Percentiles rank a stretch among this genome's conserved stretches.
Evolutionary conservation across 2,797 vertebrate genomes (phyloP).

Genomic region (Oceanodroma leucorhoa): DNA sequence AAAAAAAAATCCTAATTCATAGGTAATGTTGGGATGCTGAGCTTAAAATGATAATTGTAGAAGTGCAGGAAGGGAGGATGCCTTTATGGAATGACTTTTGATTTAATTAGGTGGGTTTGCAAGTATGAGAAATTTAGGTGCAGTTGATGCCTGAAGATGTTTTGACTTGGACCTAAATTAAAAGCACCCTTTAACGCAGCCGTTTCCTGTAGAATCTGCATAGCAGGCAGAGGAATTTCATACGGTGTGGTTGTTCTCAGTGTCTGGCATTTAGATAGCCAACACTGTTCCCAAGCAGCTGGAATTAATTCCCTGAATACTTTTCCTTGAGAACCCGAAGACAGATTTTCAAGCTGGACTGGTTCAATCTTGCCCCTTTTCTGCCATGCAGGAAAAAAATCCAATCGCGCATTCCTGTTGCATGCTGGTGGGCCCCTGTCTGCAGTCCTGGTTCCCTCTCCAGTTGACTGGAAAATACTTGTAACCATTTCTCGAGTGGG

Average conservation of each 20-base stretch:
- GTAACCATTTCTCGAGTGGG: background rate
- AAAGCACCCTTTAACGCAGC: background rate
- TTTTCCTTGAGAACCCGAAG: background rate
- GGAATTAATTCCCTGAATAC: background rate
- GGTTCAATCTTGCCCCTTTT: background rate
- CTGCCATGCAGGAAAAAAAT: background rate
- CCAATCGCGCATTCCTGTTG: background rate
- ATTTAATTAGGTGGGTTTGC: background rate
- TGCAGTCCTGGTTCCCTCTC: background rate
- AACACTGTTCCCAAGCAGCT: background rate
- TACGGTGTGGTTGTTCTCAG: accelerated
- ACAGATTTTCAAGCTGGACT: background rate
- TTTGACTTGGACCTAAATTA: background rate
- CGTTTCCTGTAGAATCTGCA: background rate
- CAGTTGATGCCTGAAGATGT: background rate
- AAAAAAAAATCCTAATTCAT: background rate
- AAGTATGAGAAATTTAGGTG: background rate
- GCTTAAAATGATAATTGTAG: background rate
- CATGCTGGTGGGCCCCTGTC: accelerated
- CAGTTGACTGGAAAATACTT: background rate
- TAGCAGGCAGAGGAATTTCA: background rate
- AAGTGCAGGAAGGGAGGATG: background rate
- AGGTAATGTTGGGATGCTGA: background rate
- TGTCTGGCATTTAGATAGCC: background rate
- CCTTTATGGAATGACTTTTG: background rate